A percentile compares a stretch with the other conserved stretches of the same genome.
These are phyloP conservation scores for Hydriomena furcata DNA, from an alignment of 2,888 invertebrate genomes.

Conservation along the genomic window DNA sequence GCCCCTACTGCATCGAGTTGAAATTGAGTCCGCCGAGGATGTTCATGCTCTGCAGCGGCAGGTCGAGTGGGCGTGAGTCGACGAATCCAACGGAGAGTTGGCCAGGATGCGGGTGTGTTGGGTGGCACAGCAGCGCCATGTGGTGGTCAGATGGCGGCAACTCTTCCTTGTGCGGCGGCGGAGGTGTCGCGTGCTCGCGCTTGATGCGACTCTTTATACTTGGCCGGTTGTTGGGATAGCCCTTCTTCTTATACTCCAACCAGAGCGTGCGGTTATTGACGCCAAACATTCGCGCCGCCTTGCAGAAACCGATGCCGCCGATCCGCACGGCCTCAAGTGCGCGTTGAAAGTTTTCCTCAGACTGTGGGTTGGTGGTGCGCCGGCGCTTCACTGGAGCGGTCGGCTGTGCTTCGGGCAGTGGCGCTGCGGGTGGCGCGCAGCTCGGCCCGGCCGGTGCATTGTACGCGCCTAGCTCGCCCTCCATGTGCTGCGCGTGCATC, in stretches of 20 bases:
- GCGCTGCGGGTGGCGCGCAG: slow-evolving; percentile 61
- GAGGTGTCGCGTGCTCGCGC: slow-evolving; percentile 86
- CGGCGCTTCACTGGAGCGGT: slow-evolving; percentile 85
- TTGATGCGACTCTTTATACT: slow-evolving; percentile 91
- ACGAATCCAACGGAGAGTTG: slow-evolving; percentile 88
- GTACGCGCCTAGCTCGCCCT: slow-evolving; percentile 62
- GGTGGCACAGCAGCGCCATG: slow-evolving; percentile 85
- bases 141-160: slow-evolving; percentile 58
- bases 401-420: slow-evolving; percentile 49
- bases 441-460: slow-evolving; percentile 65
- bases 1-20: slow-evolving; percentile 87
- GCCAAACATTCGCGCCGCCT: slow-evolving; percentile 92
- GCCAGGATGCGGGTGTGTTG: slow-evolving; percentile 50
- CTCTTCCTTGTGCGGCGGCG: slow-evolving; percentile 80
- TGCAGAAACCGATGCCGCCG: slow-evolving; percentile 93
- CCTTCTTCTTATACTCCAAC: slow-evolving; percentile 93
- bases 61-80: slow-evolving; percentile 88
- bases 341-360: slow-evolving; percentile 91
- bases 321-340: slow-evolving; percentile 92
- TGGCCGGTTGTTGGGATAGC: slow-evolving; percentile 91
- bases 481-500: slow-evolving; percentile 65
- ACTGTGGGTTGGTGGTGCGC: slow-evolving; percentile 90
- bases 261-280: slow-evolving; percentile 93
- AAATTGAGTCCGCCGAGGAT: slow-evolving; percentile 88
- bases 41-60: slow-evolving; percentile 86